A percentile compares a stretch with the other conserved stretches of the same genome.
phyloP scores from a whole-genome alignment of 2,888 invertebrate species.

The Scelioninae gen. 1 region DNA sequence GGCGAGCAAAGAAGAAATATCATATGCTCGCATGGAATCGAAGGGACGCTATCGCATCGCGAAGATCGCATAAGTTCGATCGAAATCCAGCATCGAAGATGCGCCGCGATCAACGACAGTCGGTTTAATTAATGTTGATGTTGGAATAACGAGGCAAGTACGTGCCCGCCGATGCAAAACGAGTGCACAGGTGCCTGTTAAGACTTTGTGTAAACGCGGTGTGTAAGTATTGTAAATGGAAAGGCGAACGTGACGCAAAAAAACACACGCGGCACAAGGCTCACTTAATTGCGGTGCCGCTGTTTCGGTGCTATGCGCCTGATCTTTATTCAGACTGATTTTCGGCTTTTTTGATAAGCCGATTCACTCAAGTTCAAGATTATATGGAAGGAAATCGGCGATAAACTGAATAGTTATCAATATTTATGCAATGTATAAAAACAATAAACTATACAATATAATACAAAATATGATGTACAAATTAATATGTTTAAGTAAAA shows the following conservation, averaged over 20 bases:
- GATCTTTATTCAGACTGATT: constrained; percentile 33
- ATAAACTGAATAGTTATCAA: neutral
- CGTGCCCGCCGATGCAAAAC: constrained; percentile 72
- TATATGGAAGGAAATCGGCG: neutral
- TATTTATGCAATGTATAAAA: too few relatives aligned
- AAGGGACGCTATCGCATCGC: constrained; percentile 62
- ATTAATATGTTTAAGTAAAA: too few relatives aligned
- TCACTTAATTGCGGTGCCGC: constrained; percentile 71
- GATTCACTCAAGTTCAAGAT: constrained; percentile 7
- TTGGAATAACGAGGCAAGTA: constrained; percentile 75
- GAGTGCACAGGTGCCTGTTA: constrained; percentile 73
- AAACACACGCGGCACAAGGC: constrained; percentile 48
- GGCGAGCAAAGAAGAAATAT: constrained; percentile 19
- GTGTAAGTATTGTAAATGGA: constrained; percentile 64
- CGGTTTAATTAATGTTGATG: constrained; percentile 78
- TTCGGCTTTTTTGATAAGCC: constrained; percentile 48
- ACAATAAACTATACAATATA: too few relatives aligned
- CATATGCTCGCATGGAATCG: constrained; percentile 55
- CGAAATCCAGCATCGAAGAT: constrained; percentile 57
- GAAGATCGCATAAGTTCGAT: constrained; percentile 59
- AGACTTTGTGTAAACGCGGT: constrained; percentile 62
- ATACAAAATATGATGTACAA: too few relatives aligned
- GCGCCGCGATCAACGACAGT: constrained; percentile 62
- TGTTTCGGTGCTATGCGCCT: constrained; percentile 31
- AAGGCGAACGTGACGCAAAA: constrained; percentile 72